Base-by-base conservation (phyloP, 2,797 vertebrate species). In the Eidolon dupreanum region DNA sequence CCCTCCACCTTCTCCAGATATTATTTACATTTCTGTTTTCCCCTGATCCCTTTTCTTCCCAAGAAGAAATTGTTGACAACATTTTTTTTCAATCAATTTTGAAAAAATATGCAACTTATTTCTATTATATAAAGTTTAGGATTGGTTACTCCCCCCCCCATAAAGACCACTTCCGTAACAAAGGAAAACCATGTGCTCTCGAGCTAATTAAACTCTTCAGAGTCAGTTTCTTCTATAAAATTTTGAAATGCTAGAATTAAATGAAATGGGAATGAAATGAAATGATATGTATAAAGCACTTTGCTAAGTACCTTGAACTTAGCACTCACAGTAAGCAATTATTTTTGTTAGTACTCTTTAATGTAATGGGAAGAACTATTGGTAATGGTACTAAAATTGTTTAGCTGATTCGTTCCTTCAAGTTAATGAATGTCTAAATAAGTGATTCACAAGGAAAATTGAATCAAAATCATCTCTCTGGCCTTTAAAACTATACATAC, bases 141-240 rank as follows among this genome's bases (percentile, higher is more conserved):
- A 75, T 59, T 90, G 79, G 49, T 84, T 88, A 16, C 5, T 77
- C 38, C 73, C 65, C 79, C 53, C 26, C 12, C 16, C 5, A 26
- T 92, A 86, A 71, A 83, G 15, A 79, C 12, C 89, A 8, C 33
- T 75, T 94, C 33, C 41, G 0, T 78, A 49, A 5, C 90, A 93
- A 93, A 22, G 70, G 33, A 55, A 83, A 59, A 79, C n/a, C 16
- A 71, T 74, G 41, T 70, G 31, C 77, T 93, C 61, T 89, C 71
- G 57, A 89, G 28, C 19, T 79, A 91, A 24, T 92, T 75, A 82
- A 93, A 74, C 19, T 71, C 59, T 90, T 89, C 74, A 94, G 49
- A 43, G 74, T 77, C 65, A 88, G 20, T 90, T 93, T 92, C 63
- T 87, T 92, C 12, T 57, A 22, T 84, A 63, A 81, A 68, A 78